These are phyloP conservation scores for Pangasianodon gigas DNA, from an alignment of 2,113 vertebrate species.

Conservation along the genomic window DNA sequence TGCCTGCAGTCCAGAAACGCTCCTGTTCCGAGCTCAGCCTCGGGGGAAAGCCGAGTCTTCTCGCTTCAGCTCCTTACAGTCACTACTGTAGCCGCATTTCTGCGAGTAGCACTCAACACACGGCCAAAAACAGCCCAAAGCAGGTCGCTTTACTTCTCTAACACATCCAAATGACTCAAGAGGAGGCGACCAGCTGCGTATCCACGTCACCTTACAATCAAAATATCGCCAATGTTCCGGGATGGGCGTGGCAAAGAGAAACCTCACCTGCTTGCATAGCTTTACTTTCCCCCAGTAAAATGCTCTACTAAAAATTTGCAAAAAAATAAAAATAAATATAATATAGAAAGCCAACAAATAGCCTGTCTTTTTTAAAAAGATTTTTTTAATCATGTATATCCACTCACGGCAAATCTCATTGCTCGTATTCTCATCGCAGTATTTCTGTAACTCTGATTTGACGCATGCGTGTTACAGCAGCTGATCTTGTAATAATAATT, in stretches of 20 bases:
- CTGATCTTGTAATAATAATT: neutral
- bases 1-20: conserved; percentile 4
- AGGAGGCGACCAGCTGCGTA: conserved; percentile 38
- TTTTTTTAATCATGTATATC: neutral
- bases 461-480: neutral
- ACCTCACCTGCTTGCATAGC: conserved; percentile 30
- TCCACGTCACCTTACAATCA: conserved; percentile 75
- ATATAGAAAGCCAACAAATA: neutral
- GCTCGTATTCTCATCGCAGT: neutral
- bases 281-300: neutral
- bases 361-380: too few species aligned
- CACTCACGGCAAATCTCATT: conserved; percentile 20
- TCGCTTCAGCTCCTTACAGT: conserved; percentile 20
- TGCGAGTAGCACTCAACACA: neutral
- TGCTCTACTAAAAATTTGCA: too few species aligned
- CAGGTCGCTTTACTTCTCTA: neutral
- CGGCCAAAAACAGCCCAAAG: neutral
- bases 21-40: conserved; percentile 47
- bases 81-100: conserved; percentile 30
- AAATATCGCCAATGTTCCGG: conserved; percentile 71
- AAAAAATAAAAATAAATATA: neutral
- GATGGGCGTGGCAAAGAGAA: conserved; percentile 64
- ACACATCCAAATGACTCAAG: neutral
- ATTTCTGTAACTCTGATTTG: neutral
- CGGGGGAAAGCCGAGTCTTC: conserved; percentile 22